Evolutionary conservation across 2,888 invertebrate genomes (phyloP).

Genomic region (Tortrix viridana): DNA sequence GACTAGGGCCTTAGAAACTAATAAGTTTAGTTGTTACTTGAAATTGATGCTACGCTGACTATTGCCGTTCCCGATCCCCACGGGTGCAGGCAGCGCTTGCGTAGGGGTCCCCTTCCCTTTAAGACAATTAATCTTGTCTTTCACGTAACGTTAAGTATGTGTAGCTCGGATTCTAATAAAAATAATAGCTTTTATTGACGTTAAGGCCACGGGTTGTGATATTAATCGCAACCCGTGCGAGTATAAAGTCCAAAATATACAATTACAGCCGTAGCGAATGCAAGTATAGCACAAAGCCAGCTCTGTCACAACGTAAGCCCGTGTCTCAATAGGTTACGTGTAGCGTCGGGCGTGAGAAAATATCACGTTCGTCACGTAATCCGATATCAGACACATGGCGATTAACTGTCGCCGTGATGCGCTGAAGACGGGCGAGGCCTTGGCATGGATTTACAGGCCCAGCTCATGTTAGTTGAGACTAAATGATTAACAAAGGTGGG

Average conservation of each 20-base stretch:
- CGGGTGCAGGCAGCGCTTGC: not conserved
- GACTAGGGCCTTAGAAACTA: not conserved
- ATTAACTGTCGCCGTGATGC: conserved; percentile 29
- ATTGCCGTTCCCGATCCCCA: not conserved
- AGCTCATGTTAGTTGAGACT: conserved; percentile 1
- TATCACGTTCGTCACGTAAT: conserved; percentile 40
- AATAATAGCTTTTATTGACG: no score
- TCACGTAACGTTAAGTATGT: no score
- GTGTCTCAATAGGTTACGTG: conserved; percentile 34
- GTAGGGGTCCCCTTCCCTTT: not conserved
- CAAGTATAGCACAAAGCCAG: conserved; percentile 14
- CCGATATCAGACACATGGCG: conserved; percentile 34
- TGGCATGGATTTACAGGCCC: conserved; percentile 22
- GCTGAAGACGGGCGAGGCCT: conserved; percentile 20
- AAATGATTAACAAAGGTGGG: not conserved
- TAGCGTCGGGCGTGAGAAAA: conserved; percentile 36
- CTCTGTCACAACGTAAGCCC: conserved; percentile 25
- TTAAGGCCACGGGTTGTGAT: no score
- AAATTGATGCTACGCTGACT: conserved; percentile 6
- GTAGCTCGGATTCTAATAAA: no score
- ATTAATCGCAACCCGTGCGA: not conserved
- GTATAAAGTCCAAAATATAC: conserved; percentile 8
- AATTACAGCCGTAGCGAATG: conserved; percentile 10
- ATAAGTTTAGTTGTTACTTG: conserved; percentile 2
- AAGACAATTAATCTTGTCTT: not conserved